Base-by-base conservation (phyloP, 2,888 invertebrate species). In the Cryptus viduatorius region DNA sequence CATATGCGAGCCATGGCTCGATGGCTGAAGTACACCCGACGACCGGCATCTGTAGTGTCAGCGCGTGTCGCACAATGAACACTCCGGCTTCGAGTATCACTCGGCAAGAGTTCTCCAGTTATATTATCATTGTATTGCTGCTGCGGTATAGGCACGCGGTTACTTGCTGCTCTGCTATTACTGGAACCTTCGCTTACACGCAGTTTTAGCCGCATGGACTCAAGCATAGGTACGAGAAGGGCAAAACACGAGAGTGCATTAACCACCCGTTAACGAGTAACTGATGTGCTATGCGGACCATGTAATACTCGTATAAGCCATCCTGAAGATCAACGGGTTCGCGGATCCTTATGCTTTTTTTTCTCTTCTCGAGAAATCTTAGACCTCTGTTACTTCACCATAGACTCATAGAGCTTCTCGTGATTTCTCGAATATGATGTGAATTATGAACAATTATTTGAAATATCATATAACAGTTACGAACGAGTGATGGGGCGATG, bases 41-140 rank as follows among this genome's bases (percentile, higher is more conserved):
- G 81, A 67, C 76, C 64, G 80, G 91, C 91, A 91, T 93, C 92
- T 93, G 92, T 92, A 93, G 93, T 93, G 89, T 88, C 87, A 89
- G 91, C 93, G 93, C 93, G 93, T 93, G 93, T 90, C 92, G 87
- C 87, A 93, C 93, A 93, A 93, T 93, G 91, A 91, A 89, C 88
- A 91, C 93, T 93, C 89, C 82, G 89, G 81, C 76, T 79, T 88
- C 83, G 85, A 91, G 92, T 83, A 80, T 72, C 75, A 67, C 85
- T 84, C 68, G 67, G 82, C 86, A 68, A 85, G 84, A 85, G 85
- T 87, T 87, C 90, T 88, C 88, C 84, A 86, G 86, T 89, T 90
- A 85, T 89, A 89, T 88, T 89, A 88, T 91, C 89, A 88, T 89
- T 90, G 79, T 86, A 46, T 72, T 31, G 16, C 53, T 67, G 50